Conservation (phyloP, 2,113 vertebrate species). For the Sander vitreus region DNA sequence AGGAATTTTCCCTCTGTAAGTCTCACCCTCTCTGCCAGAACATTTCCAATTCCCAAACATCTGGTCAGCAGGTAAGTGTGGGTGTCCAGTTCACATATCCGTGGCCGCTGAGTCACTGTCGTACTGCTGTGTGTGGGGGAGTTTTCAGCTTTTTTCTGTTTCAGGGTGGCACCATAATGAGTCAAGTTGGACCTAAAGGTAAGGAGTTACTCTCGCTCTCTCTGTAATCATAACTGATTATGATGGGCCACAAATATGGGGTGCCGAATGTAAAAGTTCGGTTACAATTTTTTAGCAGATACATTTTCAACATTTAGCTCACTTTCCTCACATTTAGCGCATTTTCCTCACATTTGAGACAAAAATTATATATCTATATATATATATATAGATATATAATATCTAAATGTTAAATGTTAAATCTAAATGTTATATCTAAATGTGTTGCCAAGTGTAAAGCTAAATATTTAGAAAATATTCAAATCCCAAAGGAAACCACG, state of each 20-base stretch:
- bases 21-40: constrained; percentile 31
- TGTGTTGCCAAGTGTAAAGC: too few species aligned
- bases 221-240: background rate
- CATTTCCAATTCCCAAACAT: background rate
- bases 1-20: constrained; percentile 22
- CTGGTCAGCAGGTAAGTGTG: constrained; percentile 30
- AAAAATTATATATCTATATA: too few species aligned
- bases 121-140: background rate
- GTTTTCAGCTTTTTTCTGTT: constrained; percentile 9
- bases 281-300: too few species aligned
- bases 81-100: background rate
- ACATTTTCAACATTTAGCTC: too few species aligned
- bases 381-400: too few species aligned
- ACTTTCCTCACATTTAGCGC: too few species aligned
- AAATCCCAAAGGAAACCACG: too few species aligned
- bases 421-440: too few species aligned
- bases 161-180: constrained; percentile 23
- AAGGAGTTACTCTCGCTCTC: background rate
- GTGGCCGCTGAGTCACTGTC: background rate
- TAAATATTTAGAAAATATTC: too few species aligned
- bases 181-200: constrained; percentile 34
- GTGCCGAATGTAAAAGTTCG: too few species aligned
- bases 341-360: too few species aligned
- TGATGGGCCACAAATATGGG: background rate
- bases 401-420: too few species aligned